Conservation (phyloP, 2,113 vertebrate species). For the Scartelaos histophorus region DNA sequence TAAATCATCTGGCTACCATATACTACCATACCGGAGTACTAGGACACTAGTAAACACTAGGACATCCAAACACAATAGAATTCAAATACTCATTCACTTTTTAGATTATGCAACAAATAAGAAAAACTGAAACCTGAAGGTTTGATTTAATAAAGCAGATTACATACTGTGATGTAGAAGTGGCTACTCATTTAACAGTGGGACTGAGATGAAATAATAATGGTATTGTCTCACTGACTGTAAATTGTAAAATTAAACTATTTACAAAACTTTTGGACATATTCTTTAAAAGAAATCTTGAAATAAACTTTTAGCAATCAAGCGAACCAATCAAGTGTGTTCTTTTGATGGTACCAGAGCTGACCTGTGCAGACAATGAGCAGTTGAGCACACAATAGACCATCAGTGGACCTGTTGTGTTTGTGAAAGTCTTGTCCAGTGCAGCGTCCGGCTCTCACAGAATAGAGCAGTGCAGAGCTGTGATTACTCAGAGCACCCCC, state of each 20-base stretch:
- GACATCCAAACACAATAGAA: no score
- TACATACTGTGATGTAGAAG: no score
- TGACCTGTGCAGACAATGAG: background rate
- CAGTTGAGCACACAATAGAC: background rate
- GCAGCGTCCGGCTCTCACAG: background rate
- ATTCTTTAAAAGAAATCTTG: background rate
- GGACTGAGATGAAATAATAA: background rate
- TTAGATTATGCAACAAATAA: no score
- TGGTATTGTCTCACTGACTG: background rate
- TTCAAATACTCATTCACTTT: no score
- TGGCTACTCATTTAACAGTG: no score
- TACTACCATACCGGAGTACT: no score
- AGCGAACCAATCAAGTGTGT: background rate
- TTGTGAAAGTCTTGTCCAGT: background rate
- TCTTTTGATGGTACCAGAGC: background rate
- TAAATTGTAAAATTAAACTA: background rate
- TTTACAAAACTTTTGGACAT: background rate
- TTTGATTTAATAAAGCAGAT: no score
- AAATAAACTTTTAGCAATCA: background rate
- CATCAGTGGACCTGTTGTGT: background rate
- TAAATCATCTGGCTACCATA: no score
- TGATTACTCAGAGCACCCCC: slow-evolving; percentile 21
- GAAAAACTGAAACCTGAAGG: no score
- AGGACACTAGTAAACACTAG: no score
- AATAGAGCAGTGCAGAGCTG: background rate